Evolutionary conservation across 2,797 vertebrate species (phyloP).

Genomic region (Pipistrellus nathusii): DNA sequence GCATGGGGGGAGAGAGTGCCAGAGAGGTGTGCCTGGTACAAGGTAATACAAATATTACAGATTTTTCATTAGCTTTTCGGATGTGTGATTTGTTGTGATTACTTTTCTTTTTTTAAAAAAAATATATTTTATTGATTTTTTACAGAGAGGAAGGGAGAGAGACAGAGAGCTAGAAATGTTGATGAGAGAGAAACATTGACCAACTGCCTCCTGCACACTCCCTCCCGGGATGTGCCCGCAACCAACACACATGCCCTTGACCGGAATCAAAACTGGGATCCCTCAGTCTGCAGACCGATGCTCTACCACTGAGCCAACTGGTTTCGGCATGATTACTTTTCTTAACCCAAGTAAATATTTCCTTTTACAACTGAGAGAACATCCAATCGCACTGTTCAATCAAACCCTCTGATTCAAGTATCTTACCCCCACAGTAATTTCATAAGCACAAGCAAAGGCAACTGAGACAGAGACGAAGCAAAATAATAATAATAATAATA

Average conservation of each 20-base stretch:
- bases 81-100: neutral
- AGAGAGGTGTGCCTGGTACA: neutral
- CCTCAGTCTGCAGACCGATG: too few relatives aligned
- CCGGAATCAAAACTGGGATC: too few relatives aligned
- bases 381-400: neutral
- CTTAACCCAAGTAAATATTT: slow-evolving; percentile 4
- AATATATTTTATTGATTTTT: neutral
- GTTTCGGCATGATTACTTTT: neutral
- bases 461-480: neutral
- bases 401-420: neutral
- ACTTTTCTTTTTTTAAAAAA: neutral
- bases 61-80: neutral
- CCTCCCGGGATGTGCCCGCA: too few relatives aligned
- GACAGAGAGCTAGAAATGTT: too few relatives aligned
- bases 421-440: neutral
- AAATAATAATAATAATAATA: neutral
- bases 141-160: too few relatives aligned
- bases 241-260: too few relatives aligned
- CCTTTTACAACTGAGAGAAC: neutral
- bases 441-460: neutral
- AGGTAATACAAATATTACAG: neutral
- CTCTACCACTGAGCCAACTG: too few relatives aligned
- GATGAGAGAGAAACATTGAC: too few relatives aligned
- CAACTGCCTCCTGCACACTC: too few relatives aligned
- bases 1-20: neutral